These are phyloP conservation scores for Callopanchax toddi DNA, from an alignment of 2,113 vertebrate genomes.

Conservation along the genomic window DNA sequence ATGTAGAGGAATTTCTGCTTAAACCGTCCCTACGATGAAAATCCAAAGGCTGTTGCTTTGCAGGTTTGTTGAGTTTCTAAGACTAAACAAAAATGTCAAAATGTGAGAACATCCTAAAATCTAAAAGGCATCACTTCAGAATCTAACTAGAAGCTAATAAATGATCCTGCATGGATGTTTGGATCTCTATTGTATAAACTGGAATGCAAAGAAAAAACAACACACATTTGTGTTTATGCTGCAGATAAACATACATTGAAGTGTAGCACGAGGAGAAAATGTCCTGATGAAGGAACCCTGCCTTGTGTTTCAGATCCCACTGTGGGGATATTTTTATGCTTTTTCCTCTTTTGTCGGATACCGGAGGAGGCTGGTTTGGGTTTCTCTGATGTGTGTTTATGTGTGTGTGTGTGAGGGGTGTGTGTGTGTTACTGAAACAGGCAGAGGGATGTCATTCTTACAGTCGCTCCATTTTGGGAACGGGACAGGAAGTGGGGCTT, in stretches of 20 bases:
- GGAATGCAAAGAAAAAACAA: neutral
- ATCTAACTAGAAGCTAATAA: too few species aligned
- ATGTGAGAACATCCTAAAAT: too few species aligned
- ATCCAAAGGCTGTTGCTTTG: too few species aligned
- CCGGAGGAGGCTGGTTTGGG: slow-evolving; percentile 44
- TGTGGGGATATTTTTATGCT: slow-evolving; percentile 53
- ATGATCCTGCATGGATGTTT: too few species aligned
- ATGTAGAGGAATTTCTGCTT: neutral
- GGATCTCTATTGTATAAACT: too few species aligned
- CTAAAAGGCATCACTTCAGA: too few species aligned
- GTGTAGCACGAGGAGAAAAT: slow-evolving; percentile 52
- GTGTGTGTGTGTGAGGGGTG: neutral
- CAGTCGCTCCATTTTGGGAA: slow-evolving; percentile 68
- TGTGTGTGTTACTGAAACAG: slow-evolving; percentile 10
- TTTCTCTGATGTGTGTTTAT: slow-evolving; percentile 60
- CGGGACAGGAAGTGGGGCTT: slow-evolving; percentile 71
- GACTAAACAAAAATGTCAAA: too few species aligned
- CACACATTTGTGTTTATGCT: neutral
- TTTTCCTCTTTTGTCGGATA: slow-evolving; percentile 51
- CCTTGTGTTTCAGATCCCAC: slow-evolving; percentile 55
- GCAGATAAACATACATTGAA: neutral
- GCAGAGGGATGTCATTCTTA: slow-evolving; percentile 47
- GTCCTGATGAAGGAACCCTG: slow-evolving; percentile 55
- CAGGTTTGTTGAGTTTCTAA: too few species aligned
- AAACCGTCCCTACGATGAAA: too few species aligned